These are phyloP conservation scores for Saguinus imperator DNA, from an alignment of 2,113 vertebrate genomes.

Conservation along the genomic window DNA sequence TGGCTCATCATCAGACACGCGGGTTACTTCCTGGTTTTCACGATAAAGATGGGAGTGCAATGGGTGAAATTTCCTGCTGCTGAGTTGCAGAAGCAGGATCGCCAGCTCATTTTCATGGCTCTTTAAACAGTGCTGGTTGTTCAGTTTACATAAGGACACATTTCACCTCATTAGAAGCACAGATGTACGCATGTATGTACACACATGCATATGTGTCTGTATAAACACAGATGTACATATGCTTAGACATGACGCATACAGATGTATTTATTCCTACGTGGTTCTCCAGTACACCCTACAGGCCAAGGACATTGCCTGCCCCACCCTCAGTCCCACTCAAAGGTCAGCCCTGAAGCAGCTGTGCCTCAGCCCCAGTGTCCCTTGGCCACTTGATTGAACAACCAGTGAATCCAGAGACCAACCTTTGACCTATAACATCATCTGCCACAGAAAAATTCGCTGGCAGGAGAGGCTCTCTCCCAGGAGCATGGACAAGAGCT, in stretches of 20 bases:
- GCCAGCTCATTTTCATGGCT: background rate
- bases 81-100: background rate
- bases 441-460: background rate
- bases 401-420: background rate
- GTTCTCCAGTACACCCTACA: background rate
- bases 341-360: background rate
- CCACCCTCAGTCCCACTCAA: background rate
- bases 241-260: background rate
- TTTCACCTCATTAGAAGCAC: background rate
- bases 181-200: background rate
- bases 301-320: background rate
- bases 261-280: background rate
- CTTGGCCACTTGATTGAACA: background rate
- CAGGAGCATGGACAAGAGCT: background rate
- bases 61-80: background rate
- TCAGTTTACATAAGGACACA: background rate
- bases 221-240: background rate
- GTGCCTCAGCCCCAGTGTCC: background rate
- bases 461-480: too few relatives aligned
- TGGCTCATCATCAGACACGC: background rate
- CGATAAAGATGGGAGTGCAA: background rate
- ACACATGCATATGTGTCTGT: fast-evolving
- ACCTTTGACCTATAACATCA: background rate
- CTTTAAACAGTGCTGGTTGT: fast-evolving
- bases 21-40: background rate